phyloP scores from a whole-genome alignment of 1,140 invertebrate species.

The Drosophila watanabei region DNA sequence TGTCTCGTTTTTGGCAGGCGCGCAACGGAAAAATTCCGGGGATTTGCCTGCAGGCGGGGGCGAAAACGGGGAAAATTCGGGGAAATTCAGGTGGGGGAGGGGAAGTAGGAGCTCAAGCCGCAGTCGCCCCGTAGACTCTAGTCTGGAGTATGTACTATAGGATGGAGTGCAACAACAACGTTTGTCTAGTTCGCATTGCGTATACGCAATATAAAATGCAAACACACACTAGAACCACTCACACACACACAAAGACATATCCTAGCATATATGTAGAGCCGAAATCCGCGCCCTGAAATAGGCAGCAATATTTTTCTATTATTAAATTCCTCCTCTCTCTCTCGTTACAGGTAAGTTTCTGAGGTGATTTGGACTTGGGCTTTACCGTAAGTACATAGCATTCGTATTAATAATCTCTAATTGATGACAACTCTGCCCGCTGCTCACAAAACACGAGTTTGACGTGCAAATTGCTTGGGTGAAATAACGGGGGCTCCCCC shows the following conservation, averaged over 20 bases:
- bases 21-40: slow-evolving; percentile 58
- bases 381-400: slow-evolving; percentile 18
- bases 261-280: neutral
- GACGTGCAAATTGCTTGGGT: slow-evolving; percentile 70
- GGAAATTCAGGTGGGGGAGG: neutral
- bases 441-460: slow-evolving; percentile 44
- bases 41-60: slow-evolving; percentile 19
- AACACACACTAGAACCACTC: slow-evolving; percentile 3
- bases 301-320: slow-evolving; percentile 64
- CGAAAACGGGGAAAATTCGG: slow-evolving; percentile 2
- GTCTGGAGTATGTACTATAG: slow-evolving; percentile 39
- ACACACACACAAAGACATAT: neutral
- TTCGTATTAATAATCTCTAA: slow-evolving; percentile 60
- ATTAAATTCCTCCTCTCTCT: slow-evolving; percentile 28
- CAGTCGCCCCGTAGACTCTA: slow-evolving; percentile 40
- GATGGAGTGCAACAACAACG: slow-evolving; percentile 16
- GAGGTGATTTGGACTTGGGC: slow-evolving; percentile 1
- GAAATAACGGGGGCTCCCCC: slow-evolving; percentile 45
- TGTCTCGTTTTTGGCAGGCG: slow-evolving; percentile 61
- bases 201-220: slow-evolving; percentile 49
- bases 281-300: slow-evolving; percentile 56
- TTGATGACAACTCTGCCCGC: slow-evolving; percentile 56
- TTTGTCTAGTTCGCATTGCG: slow-evolving; percentile 60
- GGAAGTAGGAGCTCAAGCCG: slow-evolving; percentile 47
- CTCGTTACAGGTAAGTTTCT: slow-evolving; percentile 52